phyloP scores from a whole-genome alignment of 1,140 invertebrate genomes.

The Hylyphantes graminicola region DNA sequence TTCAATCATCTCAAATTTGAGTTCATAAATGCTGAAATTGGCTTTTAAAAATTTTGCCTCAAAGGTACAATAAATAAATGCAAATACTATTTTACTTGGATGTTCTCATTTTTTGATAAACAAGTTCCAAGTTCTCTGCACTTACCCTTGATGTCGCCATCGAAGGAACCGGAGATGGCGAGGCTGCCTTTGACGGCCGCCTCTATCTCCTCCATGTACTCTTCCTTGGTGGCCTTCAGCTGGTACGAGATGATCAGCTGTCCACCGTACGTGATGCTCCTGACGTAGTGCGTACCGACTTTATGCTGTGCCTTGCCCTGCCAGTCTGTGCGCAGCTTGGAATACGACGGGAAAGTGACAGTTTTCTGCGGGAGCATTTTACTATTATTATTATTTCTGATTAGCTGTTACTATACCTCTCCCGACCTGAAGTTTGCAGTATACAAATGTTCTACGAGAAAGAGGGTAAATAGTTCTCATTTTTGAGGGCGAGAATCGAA shows the following conservation, averaged over 20 bases:
- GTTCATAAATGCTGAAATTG: too few species aligned
- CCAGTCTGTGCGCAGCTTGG: neutral
- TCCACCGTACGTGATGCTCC: slow-evolving; percentile 44
- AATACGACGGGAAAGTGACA: slow-evolving; percentile 9
- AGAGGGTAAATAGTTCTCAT: too few species aligned
- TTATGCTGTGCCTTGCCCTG: neutral
- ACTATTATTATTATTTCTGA: too few species aligned
- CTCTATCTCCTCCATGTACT: slow-evolving; percentile 18
- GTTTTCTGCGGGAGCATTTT: slow-evolving; percentile 3
- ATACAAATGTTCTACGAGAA: too few species aligned
- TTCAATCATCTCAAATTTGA: too few species aligned
- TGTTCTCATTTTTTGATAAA: too few species aligned
- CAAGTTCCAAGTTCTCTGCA: neutral
- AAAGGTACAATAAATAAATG: too few species aligned
- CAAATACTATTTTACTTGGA: too few species aligned
- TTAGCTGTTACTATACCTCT: too few species aligned
- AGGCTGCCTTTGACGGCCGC: slow-evolving; percentile 25
- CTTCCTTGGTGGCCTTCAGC: neutral
- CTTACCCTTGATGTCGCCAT: slow-evolving; percentile 6
- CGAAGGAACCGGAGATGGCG: neutral
- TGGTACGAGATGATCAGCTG: neutral
- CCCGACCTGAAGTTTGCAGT: too few species aligned
- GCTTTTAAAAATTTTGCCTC: too few species aligned
- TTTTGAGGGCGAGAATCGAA: too few species aligned
- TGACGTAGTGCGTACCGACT: slow-evolving; percentile 30